A percentile compares a stretch with the other conserved stretches of the same genome.
Conservation (phyloP, 2,888 invertebrate genomes). For the Andrena bucephala region DNA sequence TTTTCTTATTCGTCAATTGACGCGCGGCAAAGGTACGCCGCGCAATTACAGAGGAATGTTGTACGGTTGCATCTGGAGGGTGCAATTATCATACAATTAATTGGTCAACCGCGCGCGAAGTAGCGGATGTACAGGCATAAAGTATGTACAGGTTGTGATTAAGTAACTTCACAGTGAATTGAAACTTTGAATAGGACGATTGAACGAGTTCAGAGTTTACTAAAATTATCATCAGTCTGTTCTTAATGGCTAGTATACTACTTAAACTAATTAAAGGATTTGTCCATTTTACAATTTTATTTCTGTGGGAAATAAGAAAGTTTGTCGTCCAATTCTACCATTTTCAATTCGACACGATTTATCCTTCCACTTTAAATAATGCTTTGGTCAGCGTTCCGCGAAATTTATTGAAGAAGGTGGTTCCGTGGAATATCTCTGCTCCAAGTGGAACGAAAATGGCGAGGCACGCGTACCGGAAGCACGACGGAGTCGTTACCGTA, state of each 20-base stretch:
- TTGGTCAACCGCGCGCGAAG: slow-evolving; percentile 4
- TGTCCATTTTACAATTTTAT: no score
- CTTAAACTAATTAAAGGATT: no score
- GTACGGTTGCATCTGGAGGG: slow-evolving; percentile 14
- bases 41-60: slow-evolving; percentile 40
- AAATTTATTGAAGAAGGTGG: slow-evolving; percentile 15
- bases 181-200: no score
- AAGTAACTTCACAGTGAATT: no score
- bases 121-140: slow-evolving; percentile 8
- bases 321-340: no score
- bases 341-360: neutral
- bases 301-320: no score
- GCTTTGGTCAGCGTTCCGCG: neutral
- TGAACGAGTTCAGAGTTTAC: no score
- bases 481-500: slow-evolving; percentile 73
- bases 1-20: slow-evolving; percentile 41
- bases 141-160: no score
- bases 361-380: neutral
- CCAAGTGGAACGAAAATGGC: slow-evolving; percentile 49
- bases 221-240: no score
- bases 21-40: slow-evolving; percentile 14
- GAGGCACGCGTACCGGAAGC: slow-evolving; percentile 71
- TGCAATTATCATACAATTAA: slow-evolving; percentile 42
- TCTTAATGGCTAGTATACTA: no score
- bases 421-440: neutral